These are phyloP conservation scores for Podargus strigoides DNA, from an alignment of 2,797 vertebrate genomes.

Conservation along the genomic window DNA sequence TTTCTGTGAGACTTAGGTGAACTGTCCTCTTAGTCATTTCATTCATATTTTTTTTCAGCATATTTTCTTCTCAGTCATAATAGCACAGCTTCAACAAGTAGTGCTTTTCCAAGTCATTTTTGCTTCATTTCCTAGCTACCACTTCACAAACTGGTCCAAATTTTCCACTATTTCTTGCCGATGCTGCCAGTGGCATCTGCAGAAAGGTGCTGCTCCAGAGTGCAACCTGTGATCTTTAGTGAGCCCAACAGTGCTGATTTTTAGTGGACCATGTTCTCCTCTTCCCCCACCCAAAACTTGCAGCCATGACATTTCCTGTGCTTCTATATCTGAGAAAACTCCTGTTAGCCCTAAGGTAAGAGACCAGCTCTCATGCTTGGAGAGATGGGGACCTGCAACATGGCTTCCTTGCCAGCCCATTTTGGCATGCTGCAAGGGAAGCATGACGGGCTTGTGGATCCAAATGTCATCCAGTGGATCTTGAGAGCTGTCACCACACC, in stretches of 20 bases:
- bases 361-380: rapidly evolving
- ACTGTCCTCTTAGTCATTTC: not conserved
- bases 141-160: not conserved
- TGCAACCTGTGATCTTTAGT: not conserved
- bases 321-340: not conserved
- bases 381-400: not conserved
- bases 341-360: not conserved
- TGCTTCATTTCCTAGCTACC: not conserved
- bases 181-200: not conserved
- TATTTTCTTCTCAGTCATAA: not conserved
- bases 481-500: not conserved
- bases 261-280: rapidly evolving
- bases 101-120: not conserved
- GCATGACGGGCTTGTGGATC: not conserved
- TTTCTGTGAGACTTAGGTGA: not conserved
- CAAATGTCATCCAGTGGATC: not conserved
- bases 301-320: not conserved
- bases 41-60: not conserved
- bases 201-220: not conserved
- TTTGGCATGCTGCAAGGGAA: not conserved
- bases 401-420: not conserved
- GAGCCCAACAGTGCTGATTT: not conserved
- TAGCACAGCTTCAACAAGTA: not conserved
- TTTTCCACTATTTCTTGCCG: not conserved
- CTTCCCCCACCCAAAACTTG: not conserved